Conservation (phyloP, 2,888 invertebrate genomes). For the Drosophila sordidapex region DNA sequence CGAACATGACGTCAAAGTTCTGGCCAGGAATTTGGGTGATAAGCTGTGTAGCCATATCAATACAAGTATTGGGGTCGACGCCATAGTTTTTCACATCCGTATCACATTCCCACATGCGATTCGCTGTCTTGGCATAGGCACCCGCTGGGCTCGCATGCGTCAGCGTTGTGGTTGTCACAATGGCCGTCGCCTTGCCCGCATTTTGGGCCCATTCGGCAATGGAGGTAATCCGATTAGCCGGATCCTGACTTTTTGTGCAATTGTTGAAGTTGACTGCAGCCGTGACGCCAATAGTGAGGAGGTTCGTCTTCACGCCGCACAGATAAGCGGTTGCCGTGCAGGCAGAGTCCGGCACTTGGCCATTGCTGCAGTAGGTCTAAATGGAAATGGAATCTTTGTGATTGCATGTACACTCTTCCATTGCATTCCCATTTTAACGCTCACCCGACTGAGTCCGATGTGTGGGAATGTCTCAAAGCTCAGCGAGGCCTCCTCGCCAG, state of each 20-base stretch:
- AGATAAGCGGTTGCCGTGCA: conserved; percentile 85
- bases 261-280: conserved; percentile 88
- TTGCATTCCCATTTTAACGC: neutral
- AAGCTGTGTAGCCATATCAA: conserved; percentile 91
- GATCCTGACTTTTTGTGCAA: conserved; percentile 87
- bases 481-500: conserved; percentile 88
- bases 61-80: conserved; percentile 84
- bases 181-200: conserved; percentile 87
- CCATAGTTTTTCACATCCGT: conserved; percentile 85
- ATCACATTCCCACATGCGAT: conserved; percentile 90
- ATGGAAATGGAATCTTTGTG: neutral
- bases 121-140: conserved; percentile 87
- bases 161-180: conserved; percentile 91
- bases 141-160: conserved; percentile 92
- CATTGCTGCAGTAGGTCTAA: conserved; percentile 88
- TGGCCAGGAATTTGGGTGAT: conserved; percentile 88
- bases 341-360: conserved; percentile 90
- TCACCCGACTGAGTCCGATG: conserved; percentile 88
- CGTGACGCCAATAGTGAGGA: conserved; percentile 89
- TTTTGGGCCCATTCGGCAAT: conserved; percentile 89
- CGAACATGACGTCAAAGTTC: conserved; percentile 90
- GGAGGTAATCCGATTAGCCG: conserved; percentile 88
- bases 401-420: neutral
- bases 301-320: conserved; percentile 89
- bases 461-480: conserved; percentile 88